phyloP scores from a whole-genome alignment of 2,113 vertebrate genomes.

The Jacana jacana region DNA sequence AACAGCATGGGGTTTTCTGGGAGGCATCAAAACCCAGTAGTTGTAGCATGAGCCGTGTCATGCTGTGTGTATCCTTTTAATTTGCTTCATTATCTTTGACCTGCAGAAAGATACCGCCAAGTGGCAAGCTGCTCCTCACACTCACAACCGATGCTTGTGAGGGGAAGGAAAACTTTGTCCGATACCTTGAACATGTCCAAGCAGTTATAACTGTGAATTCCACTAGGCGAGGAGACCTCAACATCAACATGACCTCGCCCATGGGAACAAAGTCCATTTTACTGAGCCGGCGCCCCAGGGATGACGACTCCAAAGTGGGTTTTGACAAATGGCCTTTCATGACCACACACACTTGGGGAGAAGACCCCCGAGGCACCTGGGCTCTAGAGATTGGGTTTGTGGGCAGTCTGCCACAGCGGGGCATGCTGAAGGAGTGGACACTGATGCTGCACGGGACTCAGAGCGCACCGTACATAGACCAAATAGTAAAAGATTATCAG shows the following conservation, averaged over 20 bases:
- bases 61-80: background rate
- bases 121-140: slow-evolving; percentile 85
- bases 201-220: slow-evolving; percentile 94
- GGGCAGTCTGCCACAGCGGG: slow-evolving; percentile 83
- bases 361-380: slow-evolving; percentile 96
- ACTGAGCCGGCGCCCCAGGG: slow-evolving; percentile 92
- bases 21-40: background rate
- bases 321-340: slow-evolving; percentile 99
- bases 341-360: slow-evolving; percentile 99
- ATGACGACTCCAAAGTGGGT: slow-evolving; percentile 95
- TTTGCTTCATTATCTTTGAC: background rate
- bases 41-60: background rate
- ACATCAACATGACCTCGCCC: slow-evolving; percentile 98
- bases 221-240: slow-evolving; percentile 91
- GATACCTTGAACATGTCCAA: slow-evolving; percentile 97
- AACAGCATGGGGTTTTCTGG: background rate
- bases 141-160: slow-evolving; percentile 90
- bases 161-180: slow-evolving; percentile 96
- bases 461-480: slow-evolving; percentile 98
- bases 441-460: slow-evolving; percentile 98
- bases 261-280: slow-evolving; percentile 98
- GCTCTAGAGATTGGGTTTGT: slow-evolving; percentile 91
- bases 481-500: slow-evolving; percentile 96
- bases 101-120: slow-evolving; percentile 88
- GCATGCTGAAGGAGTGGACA: slow-evolving; percentile 95